Evolutionary conservation across 1,140 invertebrate species (phyloP).

Genomic region (Dreissena rostriformis): DNA sequence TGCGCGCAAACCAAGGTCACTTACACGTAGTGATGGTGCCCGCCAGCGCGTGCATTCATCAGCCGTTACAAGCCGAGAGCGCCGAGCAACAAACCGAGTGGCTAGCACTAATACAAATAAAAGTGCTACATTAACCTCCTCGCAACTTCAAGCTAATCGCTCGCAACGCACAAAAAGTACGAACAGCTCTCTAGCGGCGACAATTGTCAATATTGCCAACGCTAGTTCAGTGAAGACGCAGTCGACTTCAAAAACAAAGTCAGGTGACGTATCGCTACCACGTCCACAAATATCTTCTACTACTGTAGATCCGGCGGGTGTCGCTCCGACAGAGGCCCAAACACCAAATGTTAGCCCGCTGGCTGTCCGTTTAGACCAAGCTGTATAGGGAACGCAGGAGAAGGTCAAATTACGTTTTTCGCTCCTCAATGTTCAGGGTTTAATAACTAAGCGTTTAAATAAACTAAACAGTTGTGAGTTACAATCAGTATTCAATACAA

Average conservation of each 20-base stretch:
- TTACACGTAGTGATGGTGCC: not conserved
- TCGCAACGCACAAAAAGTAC: not conserved
- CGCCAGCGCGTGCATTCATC: not conserved
- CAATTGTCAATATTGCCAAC: not conserved
- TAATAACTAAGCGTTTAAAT: no score
- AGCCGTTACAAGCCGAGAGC: not conserved
- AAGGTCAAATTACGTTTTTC: no score
- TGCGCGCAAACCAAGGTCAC: not conserved
- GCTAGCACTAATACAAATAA: not conserved
- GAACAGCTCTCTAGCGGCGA: not conserved
- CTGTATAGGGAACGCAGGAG: no score
- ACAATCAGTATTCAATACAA: no score
- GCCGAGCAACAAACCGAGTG: not conserved
- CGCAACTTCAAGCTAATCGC: not conserved
- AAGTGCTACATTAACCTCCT: not conserved
- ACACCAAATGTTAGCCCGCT: no score
- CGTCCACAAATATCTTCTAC: no score
- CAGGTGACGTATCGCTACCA: no score
- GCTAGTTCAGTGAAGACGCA: not conserved
- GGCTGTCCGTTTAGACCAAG: no score
- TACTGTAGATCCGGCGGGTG: no score
- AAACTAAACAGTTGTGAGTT: no score
- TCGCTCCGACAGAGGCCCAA: no score
- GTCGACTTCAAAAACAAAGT: not conserved
- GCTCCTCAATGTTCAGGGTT: no score